Percentiles rank a stretch among this genome's conserved stretches.
phyloP scores from a whole-genome alignment of 2,888 invertebrate species.

The Augochlorella aurata region DNA sequence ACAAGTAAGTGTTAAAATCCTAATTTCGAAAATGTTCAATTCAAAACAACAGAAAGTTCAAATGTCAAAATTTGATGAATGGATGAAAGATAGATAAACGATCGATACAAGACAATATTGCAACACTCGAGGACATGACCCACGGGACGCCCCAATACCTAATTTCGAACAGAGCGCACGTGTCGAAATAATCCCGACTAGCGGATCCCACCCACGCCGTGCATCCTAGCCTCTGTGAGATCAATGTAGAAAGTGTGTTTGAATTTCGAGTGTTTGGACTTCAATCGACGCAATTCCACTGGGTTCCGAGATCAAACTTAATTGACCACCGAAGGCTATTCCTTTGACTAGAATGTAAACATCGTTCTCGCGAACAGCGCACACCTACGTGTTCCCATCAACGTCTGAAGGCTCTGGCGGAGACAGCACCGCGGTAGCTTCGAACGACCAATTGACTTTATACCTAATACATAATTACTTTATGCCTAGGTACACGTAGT shows the following conservation, averaged over 20 bases:
- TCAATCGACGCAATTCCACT: constrained; percentile 2
- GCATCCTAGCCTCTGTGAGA: not conserved
- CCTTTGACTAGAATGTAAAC: constrained; percentile 2
- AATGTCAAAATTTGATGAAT: too few species aligned
- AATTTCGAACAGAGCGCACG: not conserved
- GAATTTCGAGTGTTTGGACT: not conserved
- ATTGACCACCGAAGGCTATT: not conserved
- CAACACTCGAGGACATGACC: too few species aligned
- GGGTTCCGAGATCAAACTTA: not conserved
- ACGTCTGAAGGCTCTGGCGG: constrained; percentile 6
- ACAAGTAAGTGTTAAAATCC: too few species aligned
- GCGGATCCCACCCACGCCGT: not conserved
- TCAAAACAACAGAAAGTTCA: too few species aligned
- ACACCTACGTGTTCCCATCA: constrained; percentile 12
- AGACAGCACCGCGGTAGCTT: constrained; percentile 2
- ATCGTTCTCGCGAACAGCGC: not conserved
- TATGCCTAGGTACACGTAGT: constrained; percentile 9
- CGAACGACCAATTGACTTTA: constrained; percentile 9
- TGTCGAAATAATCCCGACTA: not conserved
- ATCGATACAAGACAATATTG: too few species aligned
- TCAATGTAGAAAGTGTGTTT: not conserved
- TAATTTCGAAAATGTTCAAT: too few species aligned
- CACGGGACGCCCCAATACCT: too few species aligned
- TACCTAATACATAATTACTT: not conserved
- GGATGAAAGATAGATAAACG: too few species aligned